Evolutionary conservation across 2,888 invertebrate species (phyloP).

Genomic region (Phengaris alcon): DNA sequence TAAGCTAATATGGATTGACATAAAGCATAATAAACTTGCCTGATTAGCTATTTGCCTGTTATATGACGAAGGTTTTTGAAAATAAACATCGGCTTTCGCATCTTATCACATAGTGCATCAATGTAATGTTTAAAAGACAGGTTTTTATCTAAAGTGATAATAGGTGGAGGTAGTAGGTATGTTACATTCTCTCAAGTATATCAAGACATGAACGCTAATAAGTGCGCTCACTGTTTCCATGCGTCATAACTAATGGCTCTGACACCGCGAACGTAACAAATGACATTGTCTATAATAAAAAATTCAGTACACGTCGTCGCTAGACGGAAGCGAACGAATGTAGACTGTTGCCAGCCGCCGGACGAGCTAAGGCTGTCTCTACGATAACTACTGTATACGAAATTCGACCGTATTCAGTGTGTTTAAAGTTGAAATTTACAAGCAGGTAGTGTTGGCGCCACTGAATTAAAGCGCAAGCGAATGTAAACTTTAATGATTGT

Average conservation of each 20-base stretch:
- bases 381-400: not conserved
- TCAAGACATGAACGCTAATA: not conserved
- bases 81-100: too few relatives aligned
- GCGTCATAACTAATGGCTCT: not conserved
- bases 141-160: too few relatives aligned
- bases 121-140: too few relatives aligned
- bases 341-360: constrained; percentile 62
- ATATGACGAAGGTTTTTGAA: too few relatives aligned
- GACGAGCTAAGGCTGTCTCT: constrained; percentile 62
- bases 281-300: constrained; percentile 38
- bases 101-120: too few relatives aligned
- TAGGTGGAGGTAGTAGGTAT: too few relatives aligned
- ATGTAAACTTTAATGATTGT: not conserved
- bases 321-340: constrained; percentile 42
- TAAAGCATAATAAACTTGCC: too few relatives aligned
- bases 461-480: not conserved
- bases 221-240: not conserved
- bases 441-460: not conserved
- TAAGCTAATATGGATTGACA: too few relatives aligned
- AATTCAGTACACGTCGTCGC: constrained; percentile 38
- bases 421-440: not conserved
- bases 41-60: too few relatives aligned
- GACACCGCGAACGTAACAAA: constrained; percentile 32
- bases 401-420: not conserved
- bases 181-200: too few relatives aligned